Conservation (phyloP, 1,140 invertebrate genomes). For the Nymphalis io region DNA sequence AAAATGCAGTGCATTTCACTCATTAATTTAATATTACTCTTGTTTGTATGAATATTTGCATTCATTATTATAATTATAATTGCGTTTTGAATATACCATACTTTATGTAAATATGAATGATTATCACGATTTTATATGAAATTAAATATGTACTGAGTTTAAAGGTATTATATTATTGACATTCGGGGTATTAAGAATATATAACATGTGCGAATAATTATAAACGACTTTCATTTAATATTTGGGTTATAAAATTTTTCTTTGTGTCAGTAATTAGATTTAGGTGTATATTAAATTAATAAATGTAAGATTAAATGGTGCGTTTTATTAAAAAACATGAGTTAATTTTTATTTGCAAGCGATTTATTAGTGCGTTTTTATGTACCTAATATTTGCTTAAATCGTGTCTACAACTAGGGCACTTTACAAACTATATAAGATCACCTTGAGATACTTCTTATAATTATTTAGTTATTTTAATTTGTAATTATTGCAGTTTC, state of each 20-base stretch:
- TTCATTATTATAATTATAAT: conserved; percentile 2
- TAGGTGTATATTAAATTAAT: conserved; percentile 75
- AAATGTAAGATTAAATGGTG: conserved; percentile 58
- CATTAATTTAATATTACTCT: conserved; percentile 13
- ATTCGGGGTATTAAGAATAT: conserved; percentile 36
- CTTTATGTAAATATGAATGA: conserved; percentile 30
- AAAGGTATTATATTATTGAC: conserved; percentile 42
- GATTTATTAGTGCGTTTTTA: too few relatives aligned
- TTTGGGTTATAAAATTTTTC: conserved; percentile 52
- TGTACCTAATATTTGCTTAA: too few relatives aligned
- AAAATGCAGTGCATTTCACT: conserved; percentile 16
- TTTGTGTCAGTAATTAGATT: conserved; percentile 69
- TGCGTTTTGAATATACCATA: conserved; percentile 18
- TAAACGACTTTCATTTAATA: conserved; percentile 49
- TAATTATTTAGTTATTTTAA: too few relatives aligned
- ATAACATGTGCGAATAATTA: conserved; percentile 49
- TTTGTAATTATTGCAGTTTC: too few relatives aligned
- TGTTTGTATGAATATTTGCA: conserved; percentile 8
- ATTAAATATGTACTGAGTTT: conserved; percentile 14
- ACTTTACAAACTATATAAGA: too few relatives aligned
- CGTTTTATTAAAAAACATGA: conserved; percentile 34
- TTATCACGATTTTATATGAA: conserved; percentile 22
- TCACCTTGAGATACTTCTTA: too few relatives aligned
- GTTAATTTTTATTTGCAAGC: background rate
- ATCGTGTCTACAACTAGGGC: too few relatives aligned